Evolutionary conservation across 2,113 vertebrate genomes (phyloP).

Genomic region (Bufo bufo): DNA sequence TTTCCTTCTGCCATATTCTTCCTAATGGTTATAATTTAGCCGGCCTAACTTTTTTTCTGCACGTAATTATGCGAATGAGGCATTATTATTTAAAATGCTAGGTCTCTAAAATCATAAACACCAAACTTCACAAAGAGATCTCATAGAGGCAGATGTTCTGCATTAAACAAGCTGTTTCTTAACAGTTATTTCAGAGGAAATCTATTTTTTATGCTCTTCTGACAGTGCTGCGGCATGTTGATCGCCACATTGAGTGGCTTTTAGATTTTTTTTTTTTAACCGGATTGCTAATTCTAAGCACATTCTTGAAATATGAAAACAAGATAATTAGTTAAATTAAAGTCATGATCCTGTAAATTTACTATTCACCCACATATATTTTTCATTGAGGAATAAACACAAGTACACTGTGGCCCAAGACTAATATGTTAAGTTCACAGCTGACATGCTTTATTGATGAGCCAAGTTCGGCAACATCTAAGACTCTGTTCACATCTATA

Average conservation of each 20-base stretch:
- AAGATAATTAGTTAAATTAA: slow-evolving; percentile 6
- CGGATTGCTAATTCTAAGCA: not conserved
- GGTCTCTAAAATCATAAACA: slow-evolving; percentile 50
- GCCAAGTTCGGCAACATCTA: too few species aligned
- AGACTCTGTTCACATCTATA: too few species aligned
- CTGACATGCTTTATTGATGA: not conserved
- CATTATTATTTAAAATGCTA: slow-evolving; percentile 56
- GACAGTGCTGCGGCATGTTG: slow-evolving; percentile 24
- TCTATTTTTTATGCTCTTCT: slow-evolving; percentile 46
- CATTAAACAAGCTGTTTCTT: slow-evolving; percentile 42
- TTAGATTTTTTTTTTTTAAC: not conserved
- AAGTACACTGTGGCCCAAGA: not conserved
- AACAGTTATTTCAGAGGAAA: slow-evolving; percentile 43
- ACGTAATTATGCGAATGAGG: slow-evolving; percentile 47
- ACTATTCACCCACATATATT: slow-evolving; percentile 23
- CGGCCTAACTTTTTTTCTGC: slow-evolving; percentile 1
- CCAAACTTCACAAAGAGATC: slow-evolving; percentile 42
- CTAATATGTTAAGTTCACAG: not conserved
- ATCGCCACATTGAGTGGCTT: not conserved
- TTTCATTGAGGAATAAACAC: not conserved
- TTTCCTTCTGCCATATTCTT: slow-evolving; percentile 51
- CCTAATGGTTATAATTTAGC: slow-evolving; percentile 50
- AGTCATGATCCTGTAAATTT: not conserved
- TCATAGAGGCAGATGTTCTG: slow-evolving; percentile 42
- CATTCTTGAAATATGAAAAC: not conserved